Base-by-base conservation (phyloP, 1,140 invertebrate species). In the Drosophila sechellia region DNA sequence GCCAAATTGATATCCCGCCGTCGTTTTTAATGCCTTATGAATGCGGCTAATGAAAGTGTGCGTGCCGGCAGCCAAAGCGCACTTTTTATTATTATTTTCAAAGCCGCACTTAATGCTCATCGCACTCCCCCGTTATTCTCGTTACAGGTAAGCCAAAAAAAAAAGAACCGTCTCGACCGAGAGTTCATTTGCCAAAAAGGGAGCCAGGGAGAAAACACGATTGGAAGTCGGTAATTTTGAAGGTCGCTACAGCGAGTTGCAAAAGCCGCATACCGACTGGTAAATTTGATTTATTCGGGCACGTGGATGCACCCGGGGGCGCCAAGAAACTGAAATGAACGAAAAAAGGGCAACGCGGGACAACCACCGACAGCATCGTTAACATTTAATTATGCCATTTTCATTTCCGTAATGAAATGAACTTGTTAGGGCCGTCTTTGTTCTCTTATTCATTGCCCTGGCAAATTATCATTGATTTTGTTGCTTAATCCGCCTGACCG, bases 321-420 rank as follows among this genome's bases (percentile, higher is more conserved):
- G 60, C 64, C 46, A 27, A 43, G 15, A 42, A 42, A 45, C 34
- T n/a, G 15, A 31, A 45, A 46, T 35, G 20, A 39, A 52, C 52
- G 13, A 22, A 31, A 46, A 39, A 37, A 50, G 17, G 6, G 6
- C n/a, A n/a, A 27, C 25, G 15, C 1, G 13, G 25, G 13, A 57
- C 27, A 13, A 53, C 37, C 15, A 69, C 42, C 46, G 59, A 78
- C 53, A 54, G 81, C 57, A 65, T 81, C 78, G 77, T 81, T 87
- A 86, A 79, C 83, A 86, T 87, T 86, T 86, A 86, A 86, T 86
- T 86, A 86, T 60, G 66, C 61, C 78, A 83, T 81, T 86, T 81
- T 70, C 57, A 63, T 77, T 71, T 69, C 77, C 65, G 63, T 69
- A 79, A 86, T 83, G 74, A 78, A 86, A 78, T 79, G 74, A 86